Conservation (phyloP, 2,797 vertebrate genomes). For the Xiphorhynchus erythropygius region DNA sequence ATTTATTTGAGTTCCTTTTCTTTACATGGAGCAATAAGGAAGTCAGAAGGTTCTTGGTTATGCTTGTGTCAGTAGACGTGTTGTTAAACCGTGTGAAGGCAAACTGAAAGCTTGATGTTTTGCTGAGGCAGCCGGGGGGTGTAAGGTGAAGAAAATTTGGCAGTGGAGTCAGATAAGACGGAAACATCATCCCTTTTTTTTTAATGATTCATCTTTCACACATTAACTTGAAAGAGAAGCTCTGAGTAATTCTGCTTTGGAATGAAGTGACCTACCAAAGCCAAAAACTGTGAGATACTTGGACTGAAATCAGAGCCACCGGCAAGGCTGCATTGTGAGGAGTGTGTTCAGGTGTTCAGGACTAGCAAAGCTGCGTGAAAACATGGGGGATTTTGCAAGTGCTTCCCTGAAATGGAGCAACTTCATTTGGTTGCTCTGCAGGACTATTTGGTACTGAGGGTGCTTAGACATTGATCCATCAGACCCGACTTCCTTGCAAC, state of each 20-base stretch:
- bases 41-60: background rate
- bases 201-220: conserved; percentile 3
- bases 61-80: background rate
- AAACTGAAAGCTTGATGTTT: conserved; percentile 8
- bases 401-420: background rate
- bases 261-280: background rate
- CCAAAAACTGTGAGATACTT: background rate
- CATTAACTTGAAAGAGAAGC: background rate
- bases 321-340: background rate
- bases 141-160: background rate
- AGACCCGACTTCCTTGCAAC: background rate
- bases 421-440: background rate
- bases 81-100: background rate
- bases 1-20: background rate
- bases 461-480: background rate
- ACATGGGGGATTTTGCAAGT: background rate
- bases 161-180: background rate
- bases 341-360: background rate
- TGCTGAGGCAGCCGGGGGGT: background rate
- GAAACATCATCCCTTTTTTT: background rate
- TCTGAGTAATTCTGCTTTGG: conserved; percentile 9
- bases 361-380: background rate
- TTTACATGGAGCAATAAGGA: background rate
- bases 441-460: background rate
- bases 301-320: background rate